phyloP scores from a whole-genome alignment of 2,888 invertebrate species.

The Euspilapteryx auroguttella region DNA sequence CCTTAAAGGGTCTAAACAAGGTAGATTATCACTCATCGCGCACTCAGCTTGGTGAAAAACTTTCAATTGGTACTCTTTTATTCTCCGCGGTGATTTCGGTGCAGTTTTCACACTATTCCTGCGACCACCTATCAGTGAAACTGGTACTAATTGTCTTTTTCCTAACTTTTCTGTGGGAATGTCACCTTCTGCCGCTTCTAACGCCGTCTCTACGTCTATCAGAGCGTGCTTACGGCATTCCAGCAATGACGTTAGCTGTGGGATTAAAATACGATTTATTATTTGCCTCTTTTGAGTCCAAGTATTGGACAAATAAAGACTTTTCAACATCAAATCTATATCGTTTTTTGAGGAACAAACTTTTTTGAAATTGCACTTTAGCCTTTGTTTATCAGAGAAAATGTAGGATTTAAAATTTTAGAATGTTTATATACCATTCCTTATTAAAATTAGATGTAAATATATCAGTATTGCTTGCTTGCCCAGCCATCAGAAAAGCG shows the following conservation, averaged over 20 bases:
- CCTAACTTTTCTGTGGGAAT: conserved; percentile 18
- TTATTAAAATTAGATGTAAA: too few relatives aligned
- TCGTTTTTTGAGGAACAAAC: too few relatives aligned
- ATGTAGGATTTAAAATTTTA: too few relatives aligned
- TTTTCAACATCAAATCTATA: too few relatives aligned
- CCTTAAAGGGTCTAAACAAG: conserved; percentile 33
- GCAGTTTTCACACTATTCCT: conserved; percentile 8
- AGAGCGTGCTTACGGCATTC: conserved; percentile 45
- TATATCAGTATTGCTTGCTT: too few relatives aligned
- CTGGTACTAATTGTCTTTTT: conserved; percentile 26
- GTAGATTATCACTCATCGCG: conserved; percentile 20
- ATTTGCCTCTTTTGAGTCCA: too few relatives aligned
- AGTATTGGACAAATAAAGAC: too few relatives aligned
- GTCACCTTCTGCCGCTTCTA: conserved; percentile 49
- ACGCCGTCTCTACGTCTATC: conserved; percentile 51
- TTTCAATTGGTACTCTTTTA: conserved; percentile 42
- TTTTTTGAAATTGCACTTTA: too few relatives aligned
- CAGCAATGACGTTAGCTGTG: conserved; percentile 41
- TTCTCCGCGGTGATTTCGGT: conserved; percentile 12
- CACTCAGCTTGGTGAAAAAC: conserved; percentile 41
- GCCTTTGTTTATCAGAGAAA: too few relatives aligned
- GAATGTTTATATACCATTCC: too few relatives aligned
- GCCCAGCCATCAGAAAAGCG: too few relatives aligned
- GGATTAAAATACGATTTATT: too few relatives aligned
- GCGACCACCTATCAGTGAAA: conserved; percentile 14